These are phyloP conservation scores for Chaetura pelagica DNA, from an alignment of 2,113 vertebrate genomes.

Conservation along the genomic window DNA sequence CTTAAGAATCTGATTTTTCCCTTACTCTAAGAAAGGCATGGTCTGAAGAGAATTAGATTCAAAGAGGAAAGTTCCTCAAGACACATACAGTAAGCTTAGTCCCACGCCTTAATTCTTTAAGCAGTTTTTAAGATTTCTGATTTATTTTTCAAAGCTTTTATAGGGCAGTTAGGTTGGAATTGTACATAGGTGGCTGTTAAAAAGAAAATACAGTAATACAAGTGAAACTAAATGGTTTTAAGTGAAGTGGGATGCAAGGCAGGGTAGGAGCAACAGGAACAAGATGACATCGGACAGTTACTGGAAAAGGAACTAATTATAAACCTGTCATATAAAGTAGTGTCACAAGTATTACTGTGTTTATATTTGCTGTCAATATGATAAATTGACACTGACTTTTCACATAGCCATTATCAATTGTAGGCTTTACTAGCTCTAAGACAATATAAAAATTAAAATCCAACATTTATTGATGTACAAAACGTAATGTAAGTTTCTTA, in stretches of 20 bases:
- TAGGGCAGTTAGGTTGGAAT: background rate
- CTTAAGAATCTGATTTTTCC: background rate
- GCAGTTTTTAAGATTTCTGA: background rate
- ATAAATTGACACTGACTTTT: background rate
- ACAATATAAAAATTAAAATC: background rate
- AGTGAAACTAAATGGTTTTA: background rate
- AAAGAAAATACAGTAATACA: background rate
- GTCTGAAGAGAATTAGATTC: background rate
- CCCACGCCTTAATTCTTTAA: background rate
- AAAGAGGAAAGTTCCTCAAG: background rate
- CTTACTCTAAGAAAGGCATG: background rate
- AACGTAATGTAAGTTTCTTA: background rate
- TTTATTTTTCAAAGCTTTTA: background rate
- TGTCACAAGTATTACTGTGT: background rate
- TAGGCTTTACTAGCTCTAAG: background rate
- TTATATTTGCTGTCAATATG: background rate
- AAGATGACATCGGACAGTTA: background rate
- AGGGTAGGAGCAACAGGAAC: background rate
- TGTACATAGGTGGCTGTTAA: background rate
- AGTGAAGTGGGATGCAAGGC: background rate
- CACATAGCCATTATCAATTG: background rate
- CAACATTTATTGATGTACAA: background rate
- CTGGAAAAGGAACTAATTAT: background rate
- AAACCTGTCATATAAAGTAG: background rate
- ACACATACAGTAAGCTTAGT: background rate